Evolutionary conservation across 2,888 invertebrate genomes (phyloP), one percentile per base, ranked within the genome.

Genomic region (Drosophila austrosaltans): DNA sequence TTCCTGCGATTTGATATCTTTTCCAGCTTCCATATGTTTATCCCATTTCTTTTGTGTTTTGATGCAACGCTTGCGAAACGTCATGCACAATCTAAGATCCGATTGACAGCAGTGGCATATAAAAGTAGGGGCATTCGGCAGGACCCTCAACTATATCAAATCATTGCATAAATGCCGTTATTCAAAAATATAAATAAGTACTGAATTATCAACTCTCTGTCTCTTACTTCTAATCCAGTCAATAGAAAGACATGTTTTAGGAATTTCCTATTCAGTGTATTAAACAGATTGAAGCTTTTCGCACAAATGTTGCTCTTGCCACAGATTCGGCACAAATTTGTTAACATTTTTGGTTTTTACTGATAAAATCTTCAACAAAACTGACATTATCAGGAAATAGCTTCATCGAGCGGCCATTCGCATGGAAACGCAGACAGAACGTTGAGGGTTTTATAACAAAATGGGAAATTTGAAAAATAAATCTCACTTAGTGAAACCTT

Each of bases 81-180:
- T 65, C 62, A 82, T 63, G 4, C 68, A 68, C n/a, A 57, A 42
- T 60, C 73, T 75, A 1, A 82, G 75, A 36, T 87, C 82, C 30
- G 82, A 64, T 56, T 82, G 80, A 44, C 82, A 87, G 61, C 82
- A 67, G 5, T 62, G 65, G 20, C 87, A 87, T 32, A 82, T 85
- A 3, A 48, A 72, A 0, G 2, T 48, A 3, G 82, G 82, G 1
- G 61, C 78, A 59, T 75, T 53, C 8, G 53, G 8, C 7, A 58
- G 20, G 39, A 63, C 7, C 4, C n/a, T 12, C 12, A 82, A 61
- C 82, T 82, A 8, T 6, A 36, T 28, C 42, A 8, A 2, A 25
- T 30, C 22, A 39, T 22, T 22, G 1, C 32, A 10, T 1, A 4
- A 2, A 28, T 42, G 1, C 2, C 16, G 16, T 2, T 1, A 8